Percentiles rank a stretch among this genome's conserved stretches.
These are phyloP conservation scores for Nasonia oneida DNA, from an alignment of 2,888 invertebrate genomes.

Conservation along the genomic window DNA sequence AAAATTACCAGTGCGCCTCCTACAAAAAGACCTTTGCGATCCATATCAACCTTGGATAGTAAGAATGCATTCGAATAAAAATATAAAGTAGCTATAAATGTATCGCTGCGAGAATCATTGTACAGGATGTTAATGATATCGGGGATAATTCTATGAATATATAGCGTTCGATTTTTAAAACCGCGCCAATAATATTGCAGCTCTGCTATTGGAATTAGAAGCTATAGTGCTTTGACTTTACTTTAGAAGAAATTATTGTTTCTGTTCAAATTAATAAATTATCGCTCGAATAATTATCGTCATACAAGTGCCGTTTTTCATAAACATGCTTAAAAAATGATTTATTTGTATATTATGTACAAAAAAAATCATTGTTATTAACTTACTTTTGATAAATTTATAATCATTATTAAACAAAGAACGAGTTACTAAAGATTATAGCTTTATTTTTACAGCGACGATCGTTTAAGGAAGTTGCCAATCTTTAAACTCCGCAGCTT, in stretches of 20 bases:
- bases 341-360: neutral
- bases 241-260: constrained; percentile 30
- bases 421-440: neutral
- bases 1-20: constrained; percentile 33
- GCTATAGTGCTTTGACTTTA: constrained; percentile 55
- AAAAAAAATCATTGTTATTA: neutral
- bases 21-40: neutral
- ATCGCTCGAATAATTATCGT: neutral
- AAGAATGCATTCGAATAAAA: neutral
- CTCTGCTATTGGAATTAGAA: constrained; percentile 60
- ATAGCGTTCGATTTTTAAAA: constrained; percentile 53
- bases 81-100: constrained; percentile 11
- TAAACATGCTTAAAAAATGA: neutral
- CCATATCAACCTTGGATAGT: constrained; percentile 24
- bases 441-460: constrained; percentile 1
- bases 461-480: constrained; percentile 1
- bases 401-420: neutral
- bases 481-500: neutral
- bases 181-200: constrained; percentile 45
- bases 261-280: constrained; percentile 19
- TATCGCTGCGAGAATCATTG: constrained; percentile 45
- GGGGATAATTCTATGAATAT: constrained; percentile 25
- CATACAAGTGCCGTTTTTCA: neutral
- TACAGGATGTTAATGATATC: constrained; percentile 49
- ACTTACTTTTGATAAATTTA: constrained; percentile 4